Evolutionary conservation across 2,797 vertebrate genomes (phyloP), one percentile per base, ranked within the genome.

Genomic region (Tinamus major): DNA sequence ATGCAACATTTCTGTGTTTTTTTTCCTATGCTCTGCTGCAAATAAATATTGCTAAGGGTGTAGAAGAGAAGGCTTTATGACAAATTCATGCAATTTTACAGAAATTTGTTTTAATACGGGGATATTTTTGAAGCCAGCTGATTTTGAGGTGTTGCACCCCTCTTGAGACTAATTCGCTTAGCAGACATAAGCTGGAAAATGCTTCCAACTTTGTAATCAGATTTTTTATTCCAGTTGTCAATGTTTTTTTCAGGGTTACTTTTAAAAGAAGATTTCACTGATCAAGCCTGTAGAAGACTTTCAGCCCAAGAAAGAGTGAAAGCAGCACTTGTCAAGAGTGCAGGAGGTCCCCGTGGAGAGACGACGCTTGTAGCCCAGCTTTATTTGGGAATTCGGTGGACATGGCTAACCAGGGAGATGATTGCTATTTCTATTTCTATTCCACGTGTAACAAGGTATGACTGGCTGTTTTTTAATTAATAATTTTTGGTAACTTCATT

Each of bases 381-480:
- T 44, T 4, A 71, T 41, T 55, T 39, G 5, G 67, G 80, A 70
- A 49, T 81, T 87, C 12, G 55, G 62, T 87, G 96, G 97, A 89
- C 91, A 99, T 99, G 99, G 98, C 98, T 94, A 98, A 98, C 96
- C 97, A 98, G 97, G 98, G 99, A 97, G 98, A 99, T 70, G 99
- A 99, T 97, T 99, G 99, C 98, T 99, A 99, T 97, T 99, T 99
- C 97, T 99, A 96, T 94, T 99, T 99, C 97, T 99, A 99, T 95
- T 99, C 99, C 42, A 99, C 98, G 0, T 99, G 99, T 94, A 96
- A 97, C 67, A 99, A 99, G 98, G 99, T 91, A 9, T 10, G 41
- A 15, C 53, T 5, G 20, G 10, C 9, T 18, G 31, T 3, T 6
- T 65, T 19, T 27, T 13, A n/a, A 56, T n/a, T 9, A 31, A 55